Percentiles rank a stretch among this genome's conserved stretches.
These are phyloP conservation scores for Dascillus cervinus DNA, from an alignment of 2,888 invertebrate species.

Conservation along the genomic window DNA sequence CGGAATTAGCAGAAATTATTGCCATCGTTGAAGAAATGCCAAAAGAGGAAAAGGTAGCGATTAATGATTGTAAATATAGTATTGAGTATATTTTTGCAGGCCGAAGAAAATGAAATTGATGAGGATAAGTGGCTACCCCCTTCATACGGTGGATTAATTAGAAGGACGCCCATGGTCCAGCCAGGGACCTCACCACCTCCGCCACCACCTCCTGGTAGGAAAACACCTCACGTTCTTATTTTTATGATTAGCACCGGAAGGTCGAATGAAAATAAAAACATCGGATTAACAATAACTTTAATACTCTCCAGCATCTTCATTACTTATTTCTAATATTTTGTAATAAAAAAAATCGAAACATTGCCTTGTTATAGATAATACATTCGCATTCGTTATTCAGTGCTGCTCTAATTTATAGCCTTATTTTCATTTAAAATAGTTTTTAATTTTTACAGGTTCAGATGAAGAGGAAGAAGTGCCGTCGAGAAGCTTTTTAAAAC, in stretches of 20 bases:
- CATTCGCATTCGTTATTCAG: too few species aligned
- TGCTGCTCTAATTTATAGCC: not conserved
- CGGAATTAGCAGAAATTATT: slow-evolving; percentile 9
- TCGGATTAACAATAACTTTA: too few species aligned
- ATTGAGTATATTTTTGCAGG: slow-evolving; percentile 4
- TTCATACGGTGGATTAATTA: slow-evolving; percentile 36
- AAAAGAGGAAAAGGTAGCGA: slow-evolving; percentile 1
- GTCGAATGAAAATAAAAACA: too few species aligned
- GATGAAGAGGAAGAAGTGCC: slow-evolving; percentile 83
- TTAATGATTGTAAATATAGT: not conserved
- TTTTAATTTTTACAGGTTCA: slow-evolving; percentile 42
- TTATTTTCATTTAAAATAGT: slow-evolving; percentile 1
- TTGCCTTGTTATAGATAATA: too few species aligned
- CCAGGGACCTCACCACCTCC: slow-evolving; percentile 32
- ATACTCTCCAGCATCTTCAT: too few species aligned
- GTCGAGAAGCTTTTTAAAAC: slow-evolving; percentile 67
- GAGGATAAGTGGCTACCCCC: slow-evolving; percentile 37
- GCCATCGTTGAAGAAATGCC: slow-evolving; percentile 3
- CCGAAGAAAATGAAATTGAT: slow-evolving; percentile 19
- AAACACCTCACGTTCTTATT: too few species aligned
- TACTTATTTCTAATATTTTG: too few species aligned
- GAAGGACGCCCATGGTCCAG: slow-evolving; percentile 35
- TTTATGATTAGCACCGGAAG: too few species aligned
- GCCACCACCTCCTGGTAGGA: slow-evolving; percentile 21
- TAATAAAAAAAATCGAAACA: too few species aligned